Conservation (phyloP, 2,113 vertebrate species). For the Pterocles burchelli region DNA sequence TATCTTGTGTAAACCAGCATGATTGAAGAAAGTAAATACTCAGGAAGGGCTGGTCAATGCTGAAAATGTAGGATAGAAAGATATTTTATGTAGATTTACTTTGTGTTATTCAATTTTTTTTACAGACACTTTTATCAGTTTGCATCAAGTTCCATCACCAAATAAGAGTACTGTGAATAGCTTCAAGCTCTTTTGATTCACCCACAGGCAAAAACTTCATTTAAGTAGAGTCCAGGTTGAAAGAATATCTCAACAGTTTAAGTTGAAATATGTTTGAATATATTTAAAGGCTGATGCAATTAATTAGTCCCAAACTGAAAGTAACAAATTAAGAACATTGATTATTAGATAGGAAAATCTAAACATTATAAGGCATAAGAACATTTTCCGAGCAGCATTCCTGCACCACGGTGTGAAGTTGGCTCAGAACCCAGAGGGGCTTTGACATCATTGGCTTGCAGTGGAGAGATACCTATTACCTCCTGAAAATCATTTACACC, state of each 20-base stretch:
- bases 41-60: not conserved
- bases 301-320: not conserved
- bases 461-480: not conserved
- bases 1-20: not conserved
- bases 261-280: not conserved
- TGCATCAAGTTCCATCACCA: not conserved
- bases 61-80: not conserved
- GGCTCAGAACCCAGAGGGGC: not conserved
- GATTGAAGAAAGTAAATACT: not conserved
- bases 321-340: not conserved
- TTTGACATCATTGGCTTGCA: not conserved
- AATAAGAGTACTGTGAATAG: not conserved
- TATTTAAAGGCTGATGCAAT: not conserved
- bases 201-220: not conserved
- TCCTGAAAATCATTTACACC: not conserved
- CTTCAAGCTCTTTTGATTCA: not conserved
- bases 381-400: not conserved
- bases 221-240: not conserved
- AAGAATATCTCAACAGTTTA: not conserved
- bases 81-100: not conserved
- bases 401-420: rapidly evolving
- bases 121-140: not conserved
- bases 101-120: not conserved
- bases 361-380: not conserved
- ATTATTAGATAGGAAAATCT: not conserved